phyloP scores from a whole-genome alignment of 1,140 invertebrate genomes.

The silkworm (Bombyx mori) region DNA sequence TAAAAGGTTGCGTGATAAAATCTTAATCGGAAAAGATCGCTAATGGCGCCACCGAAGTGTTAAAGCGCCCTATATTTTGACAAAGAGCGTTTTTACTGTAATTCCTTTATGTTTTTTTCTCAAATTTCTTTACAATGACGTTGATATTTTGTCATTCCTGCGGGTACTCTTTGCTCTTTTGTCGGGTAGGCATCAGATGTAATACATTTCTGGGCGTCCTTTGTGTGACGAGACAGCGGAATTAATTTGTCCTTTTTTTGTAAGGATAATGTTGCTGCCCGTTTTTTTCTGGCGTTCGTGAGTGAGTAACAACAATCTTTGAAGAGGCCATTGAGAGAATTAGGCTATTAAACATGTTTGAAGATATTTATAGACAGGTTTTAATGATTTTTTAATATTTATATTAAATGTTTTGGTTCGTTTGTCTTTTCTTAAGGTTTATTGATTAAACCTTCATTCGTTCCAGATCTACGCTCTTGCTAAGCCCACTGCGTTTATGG shows the following conservation, averaged over 20 bases:
- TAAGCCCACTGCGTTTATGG: too few relatives aligned
- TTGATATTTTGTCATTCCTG: not conserved
- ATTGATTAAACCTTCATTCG: too few relatives aligned
- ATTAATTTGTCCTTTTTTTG: slow-evolving; percentile 3
- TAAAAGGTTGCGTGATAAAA: not conserved
- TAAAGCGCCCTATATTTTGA: slow-evolving; percentile 34
- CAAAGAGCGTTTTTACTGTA: slow-evolving; percentile 30
- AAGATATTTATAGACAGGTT: too few relatives aligned
- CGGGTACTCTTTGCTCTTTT: slow-evolving; percentile 7
- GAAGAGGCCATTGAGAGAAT: too few relatives aligned
- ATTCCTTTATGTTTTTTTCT: slow-evolving; percentile 17
- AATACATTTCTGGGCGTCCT: not conserved
- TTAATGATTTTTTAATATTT: too few relatives aligned
- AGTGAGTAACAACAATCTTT: not conserved
- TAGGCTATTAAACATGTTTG: too few relatives aligned
- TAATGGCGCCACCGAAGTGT: slow-evolving; percentile 31
- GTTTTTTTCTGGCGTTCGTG: too few relatives aligned
- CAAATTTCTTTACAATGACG: slow-evolving; percentile 3
- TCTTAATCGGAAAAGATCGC: slow-evolving; percentile 1
- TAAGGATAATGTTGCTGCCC: not conserved
- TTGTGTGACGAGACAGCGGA: slow-evolving; percentile 3
- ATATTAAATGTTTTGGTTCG: too few relatives aligned
- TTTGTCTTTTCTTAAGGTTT: too few relatives aligned
- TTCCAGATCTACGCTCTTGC: too few relatives aligned
- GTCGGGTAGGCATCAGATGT: slow-evolving; percentile 3